A percentile compares a stretch with the other conserved stretches of the same genome.
Conservation (phyloP, 2,797 vertebrate species). For the Ceyx erithaca region DNA sequence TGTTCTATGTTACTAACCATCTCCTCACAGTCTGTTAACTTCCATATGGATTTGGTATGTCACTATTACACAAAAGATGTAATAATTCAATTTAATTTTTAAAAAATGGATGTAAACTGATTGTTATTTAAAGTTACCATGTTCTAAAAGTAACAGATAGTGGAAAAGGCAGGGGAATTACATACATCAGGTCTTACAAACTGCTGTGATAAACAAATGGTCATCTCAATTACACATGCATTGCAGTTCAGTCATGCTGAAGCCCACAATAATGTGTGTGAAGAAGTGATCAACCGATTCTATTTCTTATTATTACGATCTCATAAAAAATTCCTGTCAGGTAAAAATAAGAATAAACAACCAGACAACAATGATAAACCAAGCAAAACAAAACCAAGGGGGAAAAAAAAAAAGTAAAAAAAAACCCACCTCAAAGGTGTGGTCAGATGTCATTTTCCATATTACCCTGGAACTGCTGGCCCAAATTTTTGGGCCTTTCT, state of each 20-base stretch:
- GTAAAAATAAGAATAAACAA: background rate
- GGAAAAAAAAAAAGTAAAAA: no score
- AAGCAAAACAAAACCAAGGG: background rate
- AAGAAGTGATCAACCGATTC: background rate
- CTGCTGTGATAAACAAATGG: background rate
- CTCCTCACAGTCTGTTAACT: background rate
- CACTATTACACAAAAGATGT: background rate
- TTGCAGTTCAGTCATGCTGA: background rate
- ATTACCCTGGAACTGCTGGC: background rate
- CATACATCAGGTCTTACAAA: background rate
- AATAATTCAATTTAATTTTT: background rate
- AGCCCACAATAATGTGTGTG: background rate
- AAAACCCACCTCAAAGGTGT: background rate
- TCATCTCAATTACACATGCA: background rate
- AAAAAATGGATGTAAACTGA: background rate
- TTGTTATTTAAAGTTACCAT: background rate
- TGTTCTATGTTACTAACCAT: background rate
- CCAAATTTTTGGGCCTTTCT: background rate
- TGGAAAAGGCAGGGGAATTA: background rate
- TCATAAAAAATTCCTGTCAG: background rate
- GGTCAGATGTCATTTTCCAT: background rate
- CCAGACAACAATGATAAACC: no score
- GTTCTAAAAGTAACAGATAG: background rate
- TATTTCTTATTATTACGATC: background rate
- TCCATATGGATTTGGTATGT: background rate